phyloP scores from a whole-genome alignment of 1,140 invertebrate genomes.

The Ceratoteleas bidentatus region DNA sequence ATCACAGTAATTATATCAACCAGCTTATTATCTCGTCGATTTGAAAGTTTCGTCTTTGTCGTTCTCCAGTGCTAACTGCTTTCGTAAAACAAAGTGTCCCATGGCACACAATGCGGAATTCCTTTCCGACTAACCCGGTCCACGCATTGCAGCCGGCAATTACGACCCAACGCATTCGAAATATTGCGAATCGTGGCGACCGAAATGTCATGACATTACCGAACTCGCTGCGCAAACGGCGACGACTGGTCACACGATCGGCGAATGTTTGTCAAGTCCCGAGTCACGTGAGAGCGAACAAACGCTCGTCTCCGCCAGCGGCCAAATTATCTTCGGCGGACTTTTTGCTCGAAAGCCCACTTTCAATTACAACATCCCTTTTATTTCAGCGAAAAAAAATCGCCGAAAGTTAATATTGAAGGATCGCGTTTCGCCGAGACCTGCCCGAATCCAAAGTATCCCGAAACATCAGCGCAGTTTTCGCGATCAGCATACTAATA shows the following conservation, averaged over 20 bases:
- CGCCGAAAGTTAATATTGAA: slow-evolving; percentile 6
- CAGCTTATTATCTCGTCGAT: not conserved
- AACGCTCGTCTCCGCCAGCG: not conserved
- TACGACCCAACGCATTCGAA: slow-evolving; percentile 24
- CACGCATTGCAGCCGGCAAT: slow-evolving; percentile 2
- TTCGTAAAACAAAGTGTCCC: slow-evolving; percentile 13
- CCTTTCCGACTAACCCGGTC: slow-evolving; percentile 21
- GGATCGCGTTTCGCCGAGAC: slow-evolving; percentile 14
- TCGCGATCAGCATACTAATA: slow-evolving; percentile 39
- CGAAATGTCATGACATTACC: slow-evolving; percentile 46
- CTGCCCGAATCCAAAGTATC: slow-evolving; percentile 19
- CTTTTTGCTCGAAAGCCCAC: not conserved
- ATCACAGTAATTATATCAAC: slow-evolving; percentile 23
- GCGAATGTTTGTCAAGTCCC: slow-evolving; percentile 2
- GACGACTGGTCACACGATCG: not conserved
- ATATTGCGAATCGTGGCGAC: slow-evolving; percentile 21
- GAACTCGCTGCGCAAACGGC: not conserved
- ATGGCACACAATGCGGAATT: slow-evolving; percentile 16
- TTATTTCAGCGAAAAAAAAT: slow-evolving; percentile 1
- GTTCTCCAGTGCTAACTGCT: not conserved
- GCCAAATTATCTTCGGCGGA: not conserved
- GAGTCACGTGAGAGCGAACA: not conserved
- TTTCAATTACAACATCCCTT: not conserved
- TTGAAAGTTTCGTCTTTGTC: slow-evolving; percentile 17
- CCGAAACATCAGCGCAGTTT: slow-evolving; percentile 30